Percentiles rank a stretch among this genome's conserved stretches.
These are phyloP conservation scores for Odocoileus virginianus DNA, from an alignment of 2,113 vertebrate species.

Conservation along the genomic window DNA sequence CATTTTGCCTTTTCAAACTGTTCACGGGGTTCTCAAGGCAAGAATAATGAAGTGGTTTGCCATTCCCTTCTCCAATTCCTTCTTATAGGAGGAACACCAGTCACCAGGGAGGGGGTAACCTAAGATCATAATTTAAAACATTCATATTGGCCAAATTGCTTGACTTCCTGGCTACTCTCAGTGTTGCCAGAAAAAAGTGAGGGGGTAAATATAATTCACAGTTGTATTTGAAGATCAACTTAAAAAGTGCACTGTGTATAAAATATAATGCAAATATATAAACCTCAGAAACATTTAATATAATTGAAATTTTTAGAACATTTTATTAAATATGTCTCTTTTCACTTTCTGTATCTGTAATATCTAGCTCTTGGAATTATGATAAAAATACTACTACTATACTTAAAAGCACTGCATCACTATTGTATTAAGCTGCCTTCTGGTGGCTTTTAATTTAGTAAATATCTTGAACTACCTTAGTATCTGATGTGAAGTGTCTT, in stretches of 20 bases:
- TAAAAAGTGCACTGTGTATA: not conserved
- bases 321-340: not conserved
- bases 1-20: not conserved
- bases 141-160: not conserved
- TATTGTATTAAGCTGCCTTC: slow-evolving; percentile 45
- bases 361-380: not conserved
- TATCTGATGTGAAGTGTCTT: not conserved
- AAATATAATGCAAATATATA: not conserved
- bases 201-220: not conserved
- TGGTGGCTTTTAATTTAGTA: slow-evolving; percentile 46
- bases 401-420: not conserved
- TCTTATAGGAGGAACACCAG: not conserved
- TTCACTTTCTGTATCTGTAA: not conserved
- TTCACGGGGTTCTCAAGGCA: not conserved
- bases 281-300: not conserved
- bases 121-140: not conserved
- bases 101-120: not conserved
- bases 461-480: not conserved
- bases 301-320: not conserved
- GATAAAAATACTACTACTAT: not conserved
- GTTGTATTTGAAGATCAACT: slow-evolving; percentile 10
- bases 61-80: not conserved
- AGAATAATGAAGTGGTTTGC: not conserved
- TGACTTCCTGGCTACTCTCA: not conserved
- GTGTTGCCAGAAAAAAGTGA: not conserved